Base-by-base conservation (phyloP, 2,888 invertebrate genomes). In the Spilarctia lutea region DNA sequence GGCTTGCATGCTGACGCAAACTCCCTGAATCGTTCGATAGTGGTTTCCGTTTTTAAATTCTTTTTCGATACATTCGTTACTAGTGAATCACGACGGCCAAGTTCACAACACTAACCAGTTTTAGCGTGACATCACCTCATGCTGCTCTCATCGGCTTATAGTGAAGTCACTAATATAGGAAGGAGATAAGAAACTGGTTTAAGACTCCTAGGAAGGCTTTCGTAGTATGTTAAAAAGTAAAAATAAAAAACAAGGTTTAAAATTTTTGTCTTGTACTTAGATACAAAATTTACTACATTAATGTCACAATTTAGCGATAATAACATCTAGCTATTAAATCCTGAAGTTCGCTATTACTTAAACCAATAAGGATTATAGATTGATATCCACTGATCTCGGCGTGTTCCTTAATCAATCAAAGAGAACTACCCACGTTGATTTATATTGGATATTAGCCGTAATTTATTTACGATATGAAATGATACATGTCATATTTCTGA, bases 391-490 rank as follows among this genome's bases (percentile, higher is more conserved):
- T 75, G 75, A 80, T 81, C 68, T 81, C 68, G 52, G 72, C 71
- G 71, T 78, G 78, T 79, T 74, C 74, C 77, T 80, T 82, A 76
- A 86, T 86, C 83, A 79, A 90, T 89, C 88, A 86, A 83, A 66
- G 65, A 3, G 42, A 76, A 80, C 81, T 81, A 71, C 74, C 75
- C 77, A 42, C 67, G 69, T 76, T 85, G 89, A 88, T 88, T 88
- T 88, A 86, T 71, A 66, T 67, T 75, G 75, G 79, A 80, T 83
- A 83, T 82, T 75, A 79, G 69, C 74, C 71, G 83, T 87, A 84
- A 88, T 86, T 87, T 88, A 88, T 89, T 86, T 86, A 86, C 84
- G 79, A 79, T 81, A 81, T 77, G 42, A 74, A 75, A 79, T 79
- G 77, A 83, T 80, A 74, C 67, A 77, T 80, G 81, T 75, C 68